phyloP scores from a whole-genome alignment of 1,140 invertebrate species.

The Drosophila repleta region DNA sequence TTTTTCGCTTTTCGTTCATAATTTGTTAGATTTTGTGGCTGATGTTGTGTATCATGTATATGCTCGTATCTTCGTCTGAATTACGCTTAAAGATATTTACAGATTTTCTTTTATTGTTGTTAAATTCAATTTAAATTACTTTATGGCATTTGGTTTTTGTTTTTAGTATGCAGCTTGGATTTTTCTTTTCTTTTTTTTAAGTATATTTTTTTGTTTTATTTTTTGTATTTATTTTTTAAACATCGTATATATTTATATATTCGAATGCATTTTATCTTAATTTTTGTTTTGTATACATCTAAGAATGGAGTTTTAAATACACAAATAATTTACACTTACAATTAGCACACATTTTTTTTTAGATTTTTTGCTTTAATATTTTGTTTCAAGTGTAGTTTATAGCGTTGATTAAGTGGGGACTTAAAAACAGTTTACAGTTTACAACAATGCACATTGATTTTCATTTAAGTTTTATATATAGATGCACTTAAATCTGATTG shows the following conservation, averaged over 20 bases:
- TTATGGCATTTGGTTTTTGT: constrained; percentile 74
- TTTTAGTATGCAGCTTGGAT: constrained; percentile 52
- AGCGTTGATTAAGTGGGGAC: constrained; percentile 75
- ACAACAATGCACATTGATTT: constrained; percentile 76
- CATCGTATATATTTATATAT: constrained; percentile 38
- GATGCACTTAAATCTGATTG: constrained; percentile 22
- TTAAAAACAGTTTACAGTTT: constrained; percentile 77
- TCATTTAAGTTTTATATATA: constrained; percentile 36
- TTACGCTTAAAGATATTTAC: constrained; percentile 79
- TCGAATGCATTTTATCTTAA: constrained; percentile 45
- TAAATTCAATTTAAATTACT: constrained; percentile 78
- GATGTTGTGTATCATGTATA: constrained; percentile 37
- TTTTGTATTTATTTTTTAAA: too few relatives aligned
- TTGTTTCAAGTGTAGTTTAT: constrained; percentile 72
- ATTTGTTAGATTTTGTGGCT: constrained; percentile 66
- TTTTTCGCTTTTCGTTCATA: constrained; percentile 48
- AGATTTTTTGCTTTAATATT: constrained; percentile 34
- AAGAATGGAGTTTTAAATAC: constrained; percentile 79
- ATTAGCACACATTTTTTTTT: constrained; percentile 67
- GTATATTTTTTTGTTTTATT: constrained; percentile 45
- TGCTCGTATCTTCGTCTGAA: constrained; percentile 55
- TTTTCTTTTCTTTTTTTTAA: constrained; percentile 15
- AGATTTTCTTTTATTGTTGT: constrained; percentile 40
- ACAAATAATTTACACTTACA: constrained; percentile 80
- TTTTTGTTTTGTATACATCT: constrained; percentile 60